phyloP scores from a whole-genome alignment of 2,113 vertebrate genomes.

The Oreochromis spilurus region DNA sequence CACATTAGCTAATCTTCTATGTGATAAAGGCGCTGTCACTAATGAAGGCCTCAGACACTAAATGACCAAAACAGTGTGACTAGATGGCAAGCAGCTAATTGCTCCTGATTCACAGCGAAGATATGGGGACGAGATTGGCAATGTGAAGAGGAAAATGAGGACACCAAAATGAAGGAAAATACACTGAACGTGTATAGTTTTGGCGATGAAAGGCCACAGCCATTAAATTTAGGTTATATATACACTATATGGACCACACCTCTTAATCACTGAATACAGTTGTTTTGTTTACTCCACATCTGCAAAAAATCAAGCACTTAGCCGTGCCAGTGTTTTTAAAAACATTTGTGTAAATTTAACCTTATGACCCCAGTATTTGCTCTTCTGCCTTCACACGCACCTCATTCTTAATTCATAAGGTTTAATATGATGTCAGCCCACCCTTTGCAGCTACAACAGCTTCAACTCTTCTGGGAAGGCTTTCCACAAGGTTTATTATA shows the following conservation, averaged over 20 bases:
- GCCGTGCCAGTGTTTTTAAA: not conserved
- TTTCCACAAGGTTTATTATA: not conserved
- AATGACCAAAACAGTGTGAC: conserved; percentile 61
- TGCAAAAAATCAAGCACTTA: not conserved
- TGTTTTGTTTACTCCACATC: not conserved
- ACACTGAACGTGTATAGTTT: not conserved
- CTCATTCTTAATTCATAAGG: not conserved
- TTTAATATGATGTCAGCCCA: not conserved
- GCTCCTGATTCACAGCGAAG: not conserved
- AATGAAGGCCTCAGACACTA: conserved; percentile 40
- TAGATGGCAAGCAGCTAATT: conserved; percentile 47
- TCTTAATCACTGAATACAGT: not conserved
- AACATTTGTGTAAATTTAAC: not conserved
- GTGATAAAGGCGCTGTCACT: conserved; percentile 38
- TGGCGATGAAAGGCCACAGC: not conserved
- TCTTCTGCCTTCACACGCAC: not conserved
- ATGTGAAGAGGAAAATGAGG: not conserved
- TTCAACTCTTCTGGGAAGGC: not conserved
- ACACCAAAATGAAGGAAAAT: not conserved
- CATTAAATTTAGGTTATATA: not conserved
- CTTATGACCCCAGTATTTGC: not conserved
- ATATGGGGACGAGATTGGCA: not conserved
- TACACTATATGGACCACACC: not conserved
- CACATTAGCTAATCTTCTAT: conserved; percentile 35
- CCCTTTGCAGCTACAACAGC: not conserved